Evolutionary conservation across 2,888 invertebrate species (phyloP).

Genomic region (Heliconius cydno): DNA sequence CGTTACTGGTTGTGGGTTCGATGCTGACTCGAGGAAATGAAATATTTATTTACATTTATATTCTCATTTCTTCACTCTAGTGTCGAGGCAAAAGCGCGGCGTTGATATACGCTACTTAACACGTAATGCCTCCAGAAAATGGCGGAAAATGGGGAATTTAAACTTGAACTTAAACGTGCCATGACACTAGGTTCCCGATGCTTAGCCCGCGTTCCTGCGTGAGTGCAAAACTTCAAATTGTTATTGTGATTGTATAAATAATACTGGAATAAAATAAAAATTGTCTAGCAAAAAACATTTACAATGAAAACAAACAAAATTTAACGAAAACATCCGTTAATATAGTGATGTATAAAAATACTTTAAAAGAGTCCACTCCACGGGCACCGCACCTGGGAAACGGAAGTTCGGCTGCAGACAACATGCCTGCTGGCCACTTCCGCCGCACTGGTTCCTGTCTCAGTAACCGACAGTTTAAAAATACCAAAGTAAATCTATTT

Average conservation of each 20-base stretch:
- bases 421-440: slow-evolving; percentile 73
- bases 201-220: too few species aligned
- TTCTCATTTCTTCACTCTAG: too few species aligned
- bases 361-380: slow-evolving; percentile 47
- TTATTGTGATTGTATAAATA: not conserved
- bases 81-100: too few species aligned
- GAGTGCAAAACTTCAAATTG: too few species aligned
- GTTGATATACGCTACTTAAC: too few species aligned
- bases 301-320: not conserved
- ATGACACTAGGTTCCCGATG: too few species aligned
- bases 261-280: not conserved
- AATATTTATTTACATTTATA: too few species aligned
- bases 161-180: too few species aligned
- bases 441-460: slow-evolving; percentile 56
- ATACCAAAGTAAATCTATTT: slow-evolving; percentile 45
- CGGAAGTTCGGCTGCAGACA: slow-evolving; percentile 71
- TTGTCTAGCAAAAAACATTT: not conserved
- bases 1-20: too few species aligned
- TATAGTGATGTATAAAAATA: slow-evolving; percentile 45
- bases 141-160: too few species aligned
- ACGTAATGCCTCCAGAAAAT: too few species aligned
- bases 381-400: slow-evolving; percentile 53
- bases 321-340: slow-evolving; percentile 2
- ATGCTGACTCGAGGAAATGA: too few species aligned
- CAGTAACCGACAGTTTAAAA: slow-evolving; percentile 50